A percentile compares a stretch with the other conserved stretches of the same genome.
phyloP scores from a whole-genome alignment of 2,888 invertebrate species.

The Petrophora chlorosata region DNA sequence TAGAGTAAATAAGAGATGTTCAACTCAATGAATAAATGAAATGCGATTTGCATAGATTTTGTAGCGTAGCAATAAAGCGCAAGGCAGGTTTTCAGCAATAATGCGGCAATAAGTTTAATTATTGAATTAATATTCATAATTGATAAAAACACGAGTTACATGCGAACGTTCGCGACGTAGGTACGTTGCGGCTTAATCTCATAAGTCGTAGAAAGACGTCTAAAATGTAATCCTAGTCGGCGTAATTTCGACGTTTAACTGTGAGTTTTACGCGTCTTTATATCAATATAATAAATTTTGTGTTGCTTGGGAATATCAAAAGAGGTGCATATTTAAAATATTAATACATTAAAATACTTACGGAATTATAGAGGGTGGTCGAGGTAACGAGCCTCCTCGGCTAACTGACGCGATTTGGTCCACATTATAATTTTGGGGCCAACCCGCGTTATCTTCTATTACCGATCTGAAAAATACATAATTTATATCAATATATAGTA shows the following conservation, averaged over 20 bases:
- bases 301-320: neutral
- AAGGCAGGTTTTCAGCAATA: neutral
- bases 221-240: no score
- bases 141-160: no score
- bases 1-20: no score
- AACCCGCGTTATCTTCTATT: slow-evolving; percentile 82
- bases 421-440: slow-evolving; percentile 79
- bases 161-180: no score
- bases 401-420: slow-evolving; percentile 81
- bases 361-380: slow-evolving; percentile 79
- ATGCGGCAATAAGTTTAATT: neutral
- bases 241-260: no score
- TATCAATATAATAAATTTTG: no score
- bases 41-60: no score
- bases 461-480: slow-evolving; percentile 71
- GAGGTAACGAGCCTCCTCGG: slow-evolving; percentile 76
- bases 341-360: slow-evolving; percentile 50
- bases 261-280: no score
- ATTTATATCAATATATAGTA: no score
- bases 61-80: neutral
- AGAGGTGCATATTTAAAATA: neutral
- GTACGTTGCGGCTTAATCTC: no score
- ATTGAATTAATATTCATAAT: neutral
- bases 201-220: no score
- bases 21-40: no score